These are phyloP conservation scores for Euleptes europaea DNA, from an alignment of 2,113 vertebrate species.

Conservation along the genomic window DNA sequence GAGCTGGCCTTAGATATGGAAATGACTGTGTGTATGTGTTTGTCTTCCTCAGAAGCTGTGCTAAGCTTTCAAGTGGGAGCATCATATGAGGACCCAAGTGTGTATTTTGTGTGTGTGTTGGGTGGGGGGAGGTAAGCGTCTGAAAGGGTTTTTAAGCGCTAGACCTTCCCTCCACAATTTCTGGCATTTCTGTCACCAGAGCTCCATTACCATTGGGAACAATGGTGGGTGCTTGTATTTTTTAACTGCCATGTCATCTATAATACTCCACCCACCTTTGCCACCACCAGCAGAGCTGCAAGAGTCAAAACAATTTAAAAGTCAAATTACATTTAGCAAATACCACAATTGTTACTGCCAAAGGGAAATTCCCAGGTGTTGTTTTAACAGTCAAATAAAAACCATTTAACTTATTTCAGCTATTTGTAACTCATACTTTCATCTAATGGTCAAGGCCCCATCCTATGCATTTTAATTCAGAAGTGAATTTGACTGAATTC, in stretches of 20 bases:
- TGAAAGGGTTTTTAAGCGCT: constrained; percentile 61
- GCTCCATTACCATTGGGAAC: not conserved
- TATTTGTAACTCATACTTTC: too few species aligned
- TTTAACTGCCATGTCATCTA: not conserved
- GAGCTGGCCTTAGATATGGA: constrained; percentile 66
- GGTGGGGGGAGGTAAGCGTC: constrained; percentile 63
- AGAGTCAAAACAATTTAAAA: not conserved
- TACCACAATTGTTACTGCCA: constrained; percentile 21
- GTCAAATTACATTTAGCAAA: constrained; percentile 60
- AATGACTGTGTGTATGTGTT: constrained; percentile 47
- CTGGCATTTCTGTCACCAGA: not conserved
- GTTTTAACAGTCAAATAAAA: not conserved
- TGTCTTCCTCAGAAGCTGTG: constrained; percentile 60
- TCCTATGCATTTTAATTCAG: too few species aligned
- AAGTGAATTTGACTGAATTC: too few species aligned
- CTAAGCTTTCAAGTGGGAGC: constrained; percentile 58
- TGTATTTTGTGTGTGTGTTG: not conserved
- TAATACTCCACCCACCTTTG: not conserved
- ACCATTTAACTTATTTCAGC: too few species aligned
- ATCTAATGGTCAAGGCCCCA: too few species aligned
- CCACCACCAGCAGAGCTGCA: not conserved
- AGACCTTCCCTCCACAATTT: constrained; percentile 44
- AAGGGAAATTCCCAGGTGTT: not conserved
- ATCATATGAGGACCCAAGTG: constrained; percentile 36
- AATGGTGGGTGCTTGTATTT: not conserved